Percentiles rank a stretch among this genome's conserved stretches.
phyloP scores from a whole-genome alignment of 2,797 vertebrate genomes.

The Pseudochirops corinnae region DNA sequence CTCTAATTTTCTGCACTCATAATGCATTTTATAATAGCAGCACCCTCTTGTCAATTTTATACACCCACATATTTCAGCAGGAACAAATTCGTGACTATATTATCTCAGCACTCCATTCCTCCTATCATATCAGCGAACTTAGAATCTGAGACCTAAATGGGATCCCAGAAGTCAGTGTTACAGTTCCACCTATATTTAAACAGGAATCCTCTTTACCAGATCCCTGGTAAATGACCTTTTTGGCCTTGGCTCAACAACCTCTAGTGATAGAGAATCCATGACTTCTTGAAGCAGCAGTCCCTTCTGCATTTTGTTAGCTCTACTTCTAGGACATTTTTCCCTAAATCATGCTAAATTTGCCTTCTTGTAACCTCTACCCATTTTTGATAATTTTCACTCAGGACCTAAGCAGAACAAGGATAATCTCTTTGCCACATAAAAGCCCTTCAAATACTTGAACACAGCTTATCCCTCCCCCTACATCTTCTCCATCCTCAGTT shows the following conservation, averaged over 20 bases:
- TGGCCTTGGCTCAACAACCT: neutral
- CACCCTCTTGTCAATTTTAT: slow-evolving; percentile 10
- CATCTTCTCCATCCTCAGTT: neutral
- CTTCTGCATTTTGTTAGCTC: neutral
- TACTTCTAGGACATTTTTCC: neutral
- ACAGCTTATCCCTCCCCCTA: neutral
- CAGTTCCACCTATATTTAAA: neutral
- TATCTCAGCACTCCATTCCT: neutral
- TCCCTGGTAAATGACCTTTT: neutral
- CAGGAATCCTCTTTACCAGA: neutral
- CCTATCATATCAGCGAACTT: neutral
- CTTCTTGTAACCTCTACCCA: neutral
- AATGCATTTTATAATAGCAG: neutral
- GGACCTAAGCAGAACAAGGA: neutral
- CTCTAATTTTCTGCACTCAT: neutral
- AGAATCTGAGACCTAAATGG: neutral
- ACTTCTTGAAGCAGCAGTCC: neutral
- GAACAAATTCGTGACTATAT: neutral
- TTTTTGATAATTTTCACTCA: neutral
- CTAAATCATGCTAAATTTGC: neutral
- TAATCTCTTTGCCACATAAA: neutral
- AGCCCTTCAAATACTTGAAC: neutral
- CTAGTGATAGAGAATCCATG: neutral
- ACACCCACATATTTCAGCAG: neutral
- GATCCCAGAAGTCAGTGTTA: neutral